A percentile compares a stretch with the other conserved stretches of the same genome.
phyloP scores from a whole-genome alignment of 2,113 vertebrate species.

The Lamprologus sp. region DNA sequence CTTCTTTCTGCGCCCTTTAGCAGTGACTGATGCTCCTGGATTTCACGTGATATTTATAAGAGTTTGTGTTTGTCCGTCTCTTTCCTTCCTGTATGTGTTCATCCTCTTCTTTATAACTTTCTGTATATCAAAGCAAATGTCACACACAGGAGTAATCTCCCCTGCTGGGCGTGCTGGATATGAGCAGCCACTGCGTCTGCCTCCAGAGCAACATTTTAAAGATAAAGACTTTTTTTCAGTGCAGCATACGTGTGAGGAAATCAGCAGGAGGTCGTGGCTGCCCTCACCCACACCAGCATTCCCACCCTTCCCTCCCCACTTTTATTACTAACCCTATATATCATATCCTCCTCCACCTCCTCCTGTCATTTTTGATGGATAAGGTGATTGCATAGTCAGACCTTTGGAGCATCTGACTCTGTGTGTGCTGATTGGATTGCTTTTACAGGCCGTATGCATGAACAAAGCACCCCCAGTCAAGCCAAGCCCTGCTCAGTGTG shows the following conservation, averaged over 20 bases:
- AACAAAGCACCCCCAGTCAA: neutral
- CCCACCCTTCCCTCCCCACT: neutral
- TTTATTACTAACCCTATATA: neutral
- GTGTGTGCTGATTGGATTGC: conserved; percentile 7
- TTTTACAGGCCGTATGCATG: conserved; percentile 27
- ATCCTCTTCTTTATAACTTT: neutral
- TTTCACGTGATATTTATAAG: neutral
- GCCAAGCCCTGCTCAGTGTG: neutral
- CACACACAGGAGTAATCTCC: neutral
- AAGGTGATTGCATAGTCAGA: conserved; percentile 31
- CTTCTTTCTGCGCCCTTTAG: neutral
- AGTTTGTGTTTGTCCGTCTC: neutral
- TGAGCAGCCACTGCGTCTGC: fast-evolving
- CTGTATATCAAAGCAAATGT: neutral
- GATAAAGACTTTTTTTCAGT: neutral
- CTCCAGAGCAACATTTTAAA: neutral
- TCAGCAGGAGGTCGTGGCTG: neutral
- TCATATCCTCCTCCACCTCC: neutral
- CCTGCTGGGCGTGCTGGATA: neutral
- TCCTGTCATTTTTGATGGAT: conserved; percentile 24
- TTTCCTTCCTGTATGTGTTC: neutral
- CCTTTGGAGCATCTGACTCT: conserved; percentile 14
- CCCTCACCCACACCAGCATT: neutral
- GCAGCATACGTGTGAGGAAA: neutral
- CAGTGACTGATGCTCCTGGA: neutral